phyloP scores from a whole-genome alignment of 2,888 invertebrate genomes.

The Cepaea hortensis region DNA sequence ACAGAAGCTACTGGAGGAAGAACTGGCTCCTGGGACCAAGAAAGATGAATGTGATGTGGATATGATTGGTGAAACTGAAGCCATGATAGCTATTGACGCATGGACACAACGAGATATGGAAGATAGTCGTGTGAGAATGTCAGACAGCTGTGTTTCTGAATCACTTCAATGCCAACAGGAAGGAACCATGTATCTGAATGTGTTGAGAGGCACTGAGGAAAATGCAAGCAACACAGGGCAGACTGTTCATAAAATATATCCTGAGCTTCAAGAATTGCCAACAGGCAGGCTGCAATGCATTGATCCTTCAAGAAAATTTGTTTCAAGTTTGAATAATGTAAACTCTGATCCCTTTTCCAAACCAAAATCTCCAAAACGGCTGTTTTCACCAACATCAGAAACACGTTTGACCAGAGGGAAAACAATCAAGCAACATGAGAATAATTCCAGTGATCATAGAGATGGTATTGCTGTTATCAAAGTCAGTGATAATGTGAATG shows the following conservation, averaged over 20 bases:
- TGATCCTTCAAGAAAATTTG: background rate
- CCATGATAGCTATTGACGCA: slow-evolving; percentile 22
- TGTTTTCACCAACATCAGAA: background rate
- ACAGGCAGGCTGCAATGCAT: slow-evolving; percentile 18
- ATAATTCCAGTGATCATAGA: background rate
- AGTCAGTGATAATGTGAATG: background rate
- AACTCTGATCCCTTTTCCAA: background rate
- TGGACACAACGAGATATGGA: slow-evolving; percentile 19
- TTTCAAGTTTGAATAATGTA: background rate
- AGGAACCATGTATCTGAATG: background rate
- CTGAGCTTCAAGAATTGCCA: slow-evolving; percentile 1
- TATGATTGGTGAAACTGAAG: slow-evolving; percentile 41
- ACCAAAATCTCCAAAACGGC: slow-evolving; percentile 9
- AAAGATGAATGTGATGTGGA: background rate
- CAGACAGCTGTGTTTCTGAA: background rate
- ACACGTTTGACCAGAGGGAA: background rate
- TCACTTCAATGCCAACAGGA: background rate
- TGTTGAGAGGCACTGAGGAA: background rate
- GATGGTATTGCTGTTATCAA: background rate
- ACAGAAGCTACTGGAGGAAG: background rate
- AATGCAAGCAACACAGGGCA: background rate
- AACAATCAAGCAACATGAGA: background rate
- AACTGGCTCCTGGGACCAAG: background rate
- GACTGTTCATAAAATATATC: background rate
- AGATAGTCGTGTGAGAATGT: background rate